Percentiles rank a stretch among this genome's conserved stretches.
These are phyloP conservation scores for Procavia capensis DNA, from an alignment of 2,113 vertebrate genomes.

Conservation along the genomic window DNA sequence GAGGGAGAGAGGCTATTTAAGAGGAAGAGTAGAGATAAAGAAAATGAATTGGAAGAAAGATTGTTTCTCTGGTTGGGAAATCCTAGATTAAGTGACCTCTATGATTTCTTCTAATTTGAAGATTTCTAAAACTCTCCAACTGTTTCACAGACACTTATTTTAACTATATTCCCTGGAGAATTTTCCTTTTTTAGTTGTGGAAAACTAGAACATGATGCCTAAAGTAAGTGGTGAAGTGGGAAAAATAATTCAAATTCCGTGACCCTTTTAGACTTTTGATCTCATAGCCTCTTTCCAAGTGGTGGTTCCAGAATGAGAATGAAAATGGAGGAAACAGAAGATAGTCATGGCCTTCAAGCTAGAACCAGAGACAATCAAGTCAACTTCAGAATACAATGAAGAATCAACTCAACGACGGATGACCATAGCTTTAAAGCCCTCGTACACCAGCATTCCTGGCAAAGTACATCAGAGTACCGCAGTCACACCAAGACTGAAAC, in stretches of 20 bases:
- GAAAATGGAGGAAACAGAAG: background rate
- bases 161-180: constrained; percentile 61
- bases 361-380: constrained; percentile 1
- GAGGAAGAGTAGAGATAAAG: background rate
- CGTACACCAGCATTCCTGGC: background rate
- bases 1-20: background rate
- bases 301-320: background rate
- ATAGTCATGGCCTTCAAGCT: background rate
- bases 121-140: constrained; percentile 48
- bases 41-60: constrained; percentile 28
- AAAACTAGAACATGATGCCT: constrained; percentile 63
- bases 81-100: constrained; percentile 58
- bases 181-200: constrained; percentile 67
- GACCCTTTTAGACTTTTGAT: constrained; percentile 22
- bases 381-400: background rate
- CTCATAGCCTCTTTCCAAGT: background rate
- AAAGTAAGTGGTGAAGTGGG: constrained; percentile 49
- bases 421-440: background rate
- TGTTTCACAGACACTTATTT: constrained; percentile 70
- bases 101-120: constrained; percentile 69
- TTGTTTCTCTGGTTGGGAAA: constrained; percentile 53
- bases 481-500: background rate
- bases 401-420: background rate
- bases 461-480: background rate
- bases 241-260: constrained; percentile 35